A percentile compares a stretch with the other conserved stretches of the same genome.
Evolutionary conservation across 2,797 vertebrate genomes (phyloP).

Genomic region (Mastacembelus armatus): DNA sequence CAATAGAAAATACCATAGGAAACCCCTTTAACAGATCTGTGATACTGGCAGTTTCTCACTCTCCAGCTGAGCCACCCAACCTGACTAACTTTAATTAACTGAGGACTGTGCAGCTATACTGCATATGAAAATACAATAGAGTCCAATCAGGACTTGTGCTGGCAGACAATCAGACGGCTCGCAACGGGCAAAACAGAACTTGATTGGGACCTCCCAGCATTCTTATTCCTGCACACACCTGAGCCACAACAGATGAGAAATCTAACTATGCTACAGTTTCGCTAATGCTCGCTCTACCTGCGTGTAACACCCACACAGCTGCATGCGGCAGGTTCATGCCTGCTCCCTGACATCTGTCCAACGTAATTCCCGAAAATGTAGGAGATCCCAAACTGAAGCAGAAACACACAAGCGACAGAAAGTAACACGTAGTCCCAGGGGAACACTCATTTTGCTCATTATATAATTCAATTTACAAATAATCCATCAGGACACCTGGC

Average conservation of each 20-base stretch:
- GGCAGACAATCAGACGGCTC: conserved; percentile 30
- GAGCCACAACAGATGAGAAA: conserved; percentile 1
- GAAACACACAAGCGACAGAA: neutral
- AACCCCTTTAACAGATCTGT: neutral
- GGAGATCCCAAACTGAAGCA: conserved; percentile 28
- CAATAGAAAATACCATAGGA: neutral
- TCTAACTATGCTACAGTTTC: conserved; percentile 34
- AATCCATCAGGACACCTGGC: conserved; percentile 11
- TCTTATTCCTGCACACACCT: conserved; percentile 31
- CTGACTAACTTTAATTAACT: neutral
- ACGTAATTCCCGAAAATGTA: neutral
- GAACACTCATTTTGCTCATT: too few species aligned
- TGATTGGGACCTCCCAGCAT: conserved; percentile 3
- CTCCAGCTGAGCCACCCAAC: too few species aligned
- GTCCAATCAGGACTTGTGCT: neutral
- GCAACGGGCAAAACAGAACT: conserved; percentile 15
- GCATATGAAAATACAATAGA: neutral
- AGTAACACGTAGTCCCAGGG: neutral
- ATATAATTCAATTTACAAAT: too few species aligned
- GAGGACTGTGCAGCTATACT: neutral
- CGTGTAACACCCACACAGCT: neutral
- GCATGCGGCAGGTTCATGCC: conserved; percentile 40
- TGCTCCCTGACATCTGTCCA: conserved; percentile 21
- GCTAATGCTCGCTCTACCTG: conserved; percentile 15
- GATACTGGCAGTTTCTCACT: too few species aligned